Evolutionary conservation across 2,888 invertebrate species (phyloP).

Genomic region (Cheilosia scutellata): DNA sequence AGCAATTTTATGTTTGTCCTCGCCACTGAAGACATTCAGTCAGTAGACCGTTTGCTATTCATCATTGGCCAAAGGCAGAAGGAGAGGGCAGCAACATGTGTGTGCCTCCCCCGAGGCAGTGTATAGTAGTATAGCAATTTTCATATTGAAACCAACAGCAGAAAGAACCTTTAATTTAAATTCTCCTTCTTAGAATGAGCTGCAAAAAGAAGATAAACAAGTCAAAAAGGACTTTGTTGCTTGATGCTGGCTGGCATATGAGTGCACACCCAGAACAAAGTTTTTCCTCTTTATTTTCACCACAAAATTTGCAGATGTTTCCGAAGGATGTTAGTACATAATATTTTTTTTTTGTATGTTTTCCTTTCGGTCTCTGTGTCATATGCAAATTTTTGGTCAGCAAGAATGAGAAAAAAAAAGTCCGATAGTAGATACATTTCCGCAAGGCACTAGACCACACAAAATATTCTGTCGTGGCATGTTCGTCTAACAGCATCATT

Average conservation of each 20-base stretch:
- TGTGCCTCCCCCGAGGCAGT: conserved; percentile 1
- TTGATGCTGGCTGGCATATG: neutral
- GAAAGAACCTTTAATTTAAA: conserved; percentile 34
- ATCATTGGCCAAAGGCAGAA: conserved; percentile 16
- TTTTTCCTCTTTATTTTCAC: conserved; percentile 1
- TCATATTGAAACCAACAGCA: neutral
- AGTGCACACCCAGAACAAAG: neutral
- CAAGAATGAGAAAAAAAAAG: neutral
- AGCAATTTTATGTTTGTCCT: neutral
- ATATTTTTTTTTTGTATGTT: neutral
- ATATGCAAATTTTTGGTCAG: conserved; percentile 37
- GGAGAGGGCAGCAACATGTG: conserved; percentile 4
- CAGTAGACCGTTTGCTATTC: conserved; percentile 2
- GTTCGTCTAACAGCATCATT: conserved; percentile 2
- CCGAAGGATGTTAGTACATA: conserved; percentile 10
- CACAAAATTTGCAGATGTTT: conserved; percentile 39
- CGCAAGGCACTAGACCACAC: conserved; percentile 3
- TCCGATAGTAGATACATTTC: conserved; percentile 1
- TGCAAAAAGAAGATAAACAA: conserved; percentile 5
- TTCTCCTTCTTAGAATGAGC: conserved; percentile 4
- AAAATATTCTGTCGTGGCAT: neutral
- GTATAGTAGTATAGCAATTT: conserved; percentile 7
- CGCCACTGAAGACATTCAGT: conserved; percentile 9
- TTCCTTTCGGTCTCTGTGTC: conserved; percentile 22
- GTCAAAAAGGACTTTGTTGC: conserved; percentile 7